phyloP scores from a whole-genome alignment of 2,797 vertebrate species.

The Sphenopsis melanotis region DNA sequence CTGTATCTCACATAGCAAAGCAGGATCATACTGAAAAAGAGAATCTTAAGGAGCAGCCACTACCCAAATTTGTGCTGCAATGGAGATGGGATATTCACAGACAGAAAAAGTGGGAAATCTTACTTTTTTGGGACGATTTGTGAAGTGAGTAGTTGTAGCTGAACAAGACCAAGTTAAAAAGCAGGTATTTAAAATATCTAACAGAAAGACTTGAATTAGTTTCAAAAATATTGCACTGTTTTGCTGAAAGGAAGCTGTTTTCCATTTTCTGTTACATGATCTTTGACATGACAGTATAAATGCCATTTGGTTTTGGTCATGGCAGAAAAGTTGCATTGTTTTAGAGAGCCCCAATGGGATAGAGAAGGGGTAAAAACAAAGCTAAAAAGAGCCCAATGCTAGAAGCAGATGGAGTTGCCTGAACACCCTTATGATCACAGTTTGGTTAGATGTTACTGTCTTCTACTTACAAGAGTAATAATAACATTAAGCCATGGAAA shows the following conservation, averaged over 20 bases:
- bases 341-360: not conserved
- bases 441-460: not conserved
- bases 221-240: not conserved
- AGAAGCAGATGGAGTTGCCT: not conserved
- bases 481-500: not conserved
- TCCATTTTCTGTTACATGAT: not conserved
- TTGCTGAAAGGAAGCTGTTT: conserved; percentile 5
- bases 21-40: not conserved
- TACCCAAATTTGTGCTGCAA: not conserved
- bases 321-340: not conserved
- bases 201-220: not conserved
- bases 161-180: not conserved
- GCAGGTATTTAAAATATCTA: not conserved
- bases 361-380: not conserved
- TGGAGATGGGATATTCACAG: not conserved
- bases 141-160: not conserved
- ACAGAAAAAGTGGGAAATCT: not conserved
- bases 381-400: not conserved
- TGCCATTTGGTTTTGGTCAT: not conserved
- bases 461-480: not conserved
- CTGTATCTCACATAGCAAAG: not conserved
- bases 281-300: conserved; percentile 9
- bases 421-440: not conserved
- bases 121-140: not conserved
- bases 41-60: not conserved